Conservation (phyloP, 2,797 vertebrate species). For the Gypaetus barbatus region DNA sequence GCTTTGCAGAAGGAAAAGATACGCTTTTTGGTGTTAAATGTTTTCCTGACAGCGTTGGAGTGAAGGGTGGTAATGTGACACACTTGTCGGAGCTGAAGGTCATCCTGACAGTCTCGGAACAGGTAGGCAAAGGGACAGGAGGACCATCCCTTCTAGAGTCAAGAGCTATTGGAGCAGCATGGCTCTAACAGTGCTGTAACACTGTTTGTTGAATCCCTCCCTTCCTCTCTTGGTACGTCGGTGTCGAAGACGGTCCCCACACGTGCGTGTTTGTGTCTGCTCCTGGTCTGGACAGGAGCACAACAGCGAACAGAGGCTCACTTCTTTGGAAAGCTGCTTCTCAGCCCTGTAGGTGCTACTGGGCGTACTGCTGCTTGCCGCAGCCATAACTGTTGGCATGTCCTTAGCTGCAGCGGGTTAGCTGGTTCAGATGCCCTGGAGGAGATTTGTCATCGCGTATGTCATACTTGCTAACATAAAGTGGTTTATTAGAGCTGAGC, state of each 20-base stretch:
- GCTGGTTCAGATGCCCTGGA: neutral
- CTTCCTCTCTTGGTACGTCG: accelerated
- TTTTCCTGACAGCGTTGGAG: neutral
- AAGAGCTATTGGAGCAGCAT: neutral
- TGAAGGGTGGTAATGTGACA: neutral
- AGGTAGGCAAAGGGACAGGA: neutral
- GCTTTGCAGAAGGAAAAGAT: neutral
- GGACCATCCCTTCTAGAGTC: neutral
- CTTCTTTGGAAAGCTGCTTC: neutral
- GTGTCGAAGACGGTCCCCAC: neutral
- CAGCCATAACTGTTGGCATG: neutral
- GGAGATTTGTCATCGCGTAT: accelerated
- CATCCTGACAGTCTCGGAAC: neutral
- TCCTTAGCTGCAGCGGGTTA: neutral
- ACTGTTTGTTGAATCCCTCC: too few species aligned
- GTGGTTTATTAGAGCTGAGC: neutral
- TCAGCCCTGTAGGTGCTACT: neutral
- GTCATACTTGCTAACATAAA: neutral
- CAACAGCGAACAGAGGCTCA: neutral
- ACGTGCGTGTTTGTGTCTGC: accelerated
- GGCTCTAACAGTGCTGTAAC: neutral
- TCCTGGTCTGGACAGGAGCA: neutral
- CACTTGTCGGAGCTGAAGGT: neutral
- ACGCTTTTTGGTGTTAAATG: accelerated
- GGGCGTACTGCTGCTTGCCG: neutral